These are phyloP conservation scores for Ceratotherium simum DNA, from an alignment of 2,113 vertebrate species.

Conservation along the genomic window DNA sequence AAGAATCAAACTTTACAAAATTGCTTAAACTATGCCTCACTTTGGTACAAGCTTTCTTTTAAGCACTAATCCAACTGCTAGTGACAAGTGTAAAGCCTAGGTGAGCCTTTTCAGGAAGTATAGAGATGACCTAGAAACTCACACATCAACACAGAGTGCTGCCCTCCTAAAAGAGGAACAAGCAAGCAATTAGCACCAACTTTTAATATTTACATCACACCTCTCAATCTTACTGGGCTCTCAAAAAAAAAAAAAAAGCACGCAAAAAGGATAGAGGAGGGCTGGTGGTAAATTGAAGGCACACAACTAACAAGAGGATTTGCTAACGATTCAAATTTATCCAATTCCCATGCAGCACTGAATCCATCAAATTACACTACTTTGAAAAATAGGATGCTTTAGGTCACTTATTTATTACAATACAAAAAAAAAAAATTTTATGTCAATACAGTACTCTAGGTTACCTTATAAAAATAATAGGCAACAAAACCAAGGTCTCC, in stretches of 20 bases:
- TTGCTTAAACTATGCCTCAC: neutral
- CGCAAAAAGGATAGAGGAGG: neutral
- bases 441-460: neutral
- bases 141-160: conserved; percentile 12
- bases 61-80: conserved; percentile 29
- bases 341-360: neutral
- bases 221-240: neutral
- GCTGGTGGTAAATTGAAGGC: neutral
- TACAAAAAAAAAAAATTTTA: neutral
- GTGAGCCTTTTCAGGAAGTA: neutral
- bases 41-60: neutral
- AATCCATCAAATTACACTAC: neutral
- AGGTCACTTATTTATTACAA: neutral
- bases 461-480: conserved; percentile 37
- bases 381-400: neutral
- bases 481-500: neutral
- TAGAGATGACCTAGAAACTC: conserved; percentile 39
- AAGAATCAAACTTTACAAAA: conserved; percentile 33
- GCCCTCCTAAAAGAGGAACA: conserved; percentile 33
- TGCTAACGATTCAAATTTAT: neutral
- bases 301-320: neutral
- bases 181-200: conserved; percentile 33
- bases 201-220: conserved; percentile 48
- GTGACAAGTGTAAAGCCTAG: neutral
- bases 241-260: neutral